A percentile compares a stretch with the other conserved stretches of the same genome.
phyloP scores from a whole-genome alignment of 2,113 vertebrate species.

The Tiliqua scincoides region DNA sequence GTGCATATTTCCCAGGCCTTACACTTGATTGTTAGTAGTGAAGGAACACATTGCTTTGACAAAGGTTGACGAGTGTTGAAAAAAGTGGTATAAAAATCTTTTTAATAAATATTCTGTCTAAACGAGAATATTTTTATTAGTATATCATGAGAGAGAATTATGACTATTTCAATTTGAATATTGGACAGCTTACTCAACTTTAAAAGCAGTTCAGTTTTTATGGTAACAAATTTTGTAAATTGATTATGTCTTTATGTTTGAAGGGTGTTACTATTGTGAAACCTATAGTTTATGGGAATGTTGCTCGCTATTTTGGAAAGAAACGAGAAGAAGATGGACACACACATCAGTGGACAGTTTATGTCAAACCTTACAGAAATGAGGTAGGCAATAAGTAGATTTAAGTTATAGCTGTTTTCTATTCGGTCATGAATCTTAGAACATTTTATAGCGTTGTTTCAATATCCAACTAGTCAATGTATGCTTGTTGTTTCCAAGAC shows the following conservation, averaged over 20 bases:
- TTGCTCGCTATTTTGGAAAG: conserved; percentile 97
- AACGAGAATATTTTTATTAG: too few relatives aligned
- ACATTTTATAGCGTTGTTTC: not conserved
- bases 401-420: not conserved
- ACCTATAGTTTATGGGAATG: conserved; percentile 96
- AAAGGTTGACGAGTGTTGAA: too few relatives aligned
- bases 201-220: not conserved
- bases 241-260: not conserved
- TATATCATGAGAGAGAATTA: too few relatives aligned
- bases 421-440: not conserved
- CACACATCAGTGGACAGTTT: conserved; percentile 98
- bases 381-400: conserved; percentile 78
- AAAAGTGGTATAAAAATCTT: too few relatives aligned
- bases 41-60: too few relatives aligned
- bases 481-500: not conserved
- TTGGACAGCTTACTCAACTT: too few relatives aligned
- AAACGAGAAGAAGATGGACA: conserved; percentile 97
- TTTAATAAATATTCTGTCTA: too few relatives aligned
- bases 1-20: not conserved
- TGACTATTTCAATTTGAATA: too few relatives aligned
- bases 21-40: not conserved
- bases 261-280: conserved; percentile 98
- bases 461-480: not conserved
- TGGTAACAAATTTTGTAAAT: not conserved
- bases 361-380: conserved; percentile 96